Conservation (phyloP, 2,797 vertebrate genomes). For the Eulemur albifrons region DNA sequence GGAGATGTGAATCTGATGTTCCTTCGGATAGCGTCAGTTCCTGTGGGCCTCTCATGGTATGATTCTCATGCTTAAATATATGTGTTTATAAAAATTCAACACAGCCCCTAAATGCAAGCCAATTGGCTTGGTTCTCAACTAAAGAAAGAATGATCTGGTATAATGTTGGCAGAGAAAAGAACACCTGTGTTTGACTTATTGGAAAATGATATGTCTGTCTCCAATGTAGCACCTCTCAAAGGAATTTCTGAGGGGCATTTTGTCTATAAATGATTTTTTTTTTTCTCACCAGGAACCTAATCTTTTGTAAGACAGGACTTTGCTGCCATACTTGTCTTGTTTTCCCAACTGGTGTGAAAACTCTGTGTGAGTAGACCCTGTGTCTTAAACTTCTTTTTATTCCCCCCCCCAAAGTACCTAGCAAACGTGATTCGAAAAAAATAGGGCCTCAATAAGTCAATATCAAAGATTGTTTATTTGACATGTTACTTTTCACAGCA, state of each 20-base stretch:
- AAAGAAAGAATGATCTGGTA: not conserved
- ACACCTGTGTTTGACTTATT: not conserved
- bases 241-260: not conserved
- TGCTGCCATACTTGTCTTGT: not conserved
- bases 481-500: conserved; percentile 17
- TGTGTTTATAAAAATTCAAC: not conserved
- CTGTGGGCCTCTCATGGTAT: not conserved
- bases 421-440: conserved; percentile 38
- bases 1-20: not conserved
- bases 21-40: not conserved
- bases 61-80: conserved; percentile 8
- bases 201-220: conserved; percentile 7
- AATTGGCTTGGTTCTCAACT: not conserved
- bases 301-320: not conserved
- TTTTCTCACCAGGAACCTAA: conserved; percentile 36
- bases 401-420: not conserved
- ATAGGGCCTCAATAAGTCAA: not conserved
- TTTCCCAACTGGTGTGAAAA: conserved; percentile 37
- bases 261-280: not conserved
- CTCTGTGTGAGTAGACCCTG: not conserved
- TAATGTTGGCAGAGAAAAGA: not conserved
- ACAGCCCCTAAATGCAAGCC: not conserved
- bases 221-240: not conserved
- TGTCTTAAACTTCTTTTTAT: conserved; percentile 13
- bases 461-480: conserved; percentile 10